Percentiles rank a stretch among this genome's conserved stretches.
Evolutionary conservation across 2,113 vertebrate species (phyloP).

Genomic region (Genyomyrus donnyi): DNA sequence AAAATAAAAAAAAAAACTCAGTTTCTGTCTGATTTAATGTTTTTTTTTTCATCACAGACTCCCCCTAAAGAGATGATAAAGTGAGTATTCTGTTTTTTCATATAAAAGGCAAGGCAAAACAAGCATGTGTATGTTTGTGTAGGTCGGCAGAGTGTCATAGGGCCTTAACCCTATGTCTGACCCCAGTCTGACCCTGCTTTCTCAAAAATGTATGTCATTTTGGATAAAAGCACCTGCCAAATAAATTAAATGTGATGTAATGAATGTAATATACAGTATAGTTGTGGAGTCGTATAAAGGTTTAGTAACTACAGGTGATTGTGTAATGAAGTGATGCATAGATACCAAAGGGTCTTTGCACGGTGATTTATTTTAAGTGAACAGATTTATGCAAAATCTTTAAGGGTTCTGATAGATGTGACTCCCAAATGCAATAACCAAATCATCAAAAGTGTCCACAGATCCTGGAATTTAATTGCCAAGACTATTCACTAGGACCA

Average conservation of each 20-base stretch:
- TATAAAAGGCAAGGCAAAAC: background rate
- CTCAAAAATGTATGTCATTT: background rate
- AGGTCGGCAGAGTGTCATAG: background rate
- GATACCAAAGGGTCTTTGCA: background rate
- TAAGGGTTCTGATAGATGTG: background rate
- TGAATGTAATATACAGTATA: background rate
- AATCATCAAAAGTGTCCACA: background rate
- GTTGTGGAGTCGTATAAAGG: background rate
- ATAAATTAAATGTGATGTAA: background rate
- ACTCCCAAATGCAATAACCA: background rate
- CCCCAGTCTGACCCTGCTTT: background rate
- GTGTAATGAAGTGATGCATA: background rate
- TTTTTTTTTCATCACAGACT: background rate
- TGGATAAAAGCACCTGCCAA: background rate
- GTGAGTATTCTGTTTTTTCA: background rate
- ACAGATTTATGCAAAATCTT: background rate
- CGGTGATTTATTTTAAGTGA: background rate
- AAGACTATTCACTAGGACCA: background rate
- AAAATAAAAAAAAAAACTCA: background rate
- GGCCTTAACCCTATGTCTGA: background rate
- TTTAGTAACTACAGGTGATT: background rate
- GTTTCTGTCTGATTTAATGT: background rate
- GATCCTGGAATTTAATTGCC: background rate
- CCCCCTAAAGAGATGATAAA: background rate
- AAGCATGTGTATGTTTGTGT: background rate